These are phyloP conservation scores for Elephantulus edwardii DNA, from an alignment of 2,113 vertebrate species.

Conservation along the genomic window DNA sequence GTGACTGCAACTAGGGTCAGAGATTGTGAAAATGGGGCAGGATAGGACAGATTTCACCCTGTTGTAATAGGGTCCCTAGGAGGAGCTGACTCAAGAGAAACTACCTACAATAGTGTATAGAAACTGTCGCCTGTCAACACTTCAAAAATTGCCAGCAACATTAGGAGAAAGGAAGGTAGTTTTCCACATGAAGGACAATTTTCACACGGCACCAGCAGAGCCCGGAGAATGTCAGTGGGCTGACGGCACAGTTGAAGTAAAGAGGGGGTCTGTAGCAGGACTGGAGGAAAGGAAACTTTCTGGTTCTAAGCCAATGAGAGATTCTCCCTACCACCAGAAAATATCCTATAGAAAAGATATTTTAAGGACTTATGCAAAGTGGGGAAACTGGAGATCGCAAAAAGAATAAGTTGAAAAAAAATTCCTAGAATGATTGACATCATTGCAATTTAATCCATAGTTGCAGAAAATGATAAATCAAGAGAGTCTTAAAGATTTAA, in stretches of 20 bases:
- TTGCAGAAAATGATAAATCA: not conserved
- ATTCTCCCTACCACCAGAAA: not conserved
- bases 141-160: too few species aligned
- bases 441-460: not conserved
- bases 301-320: not conserved
- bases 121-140: too few species aligned
- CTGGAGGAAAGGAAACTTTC: rapidly evolving
- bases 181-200: not conserved
- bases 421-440: not conserved
- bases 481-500: conserved; percentile 38
- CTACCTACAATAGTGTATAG: too few species aligned
- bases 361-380: not conserved
- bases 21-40: too few species aligned
- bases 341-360: not conserved
- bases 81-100: too few species aligned
- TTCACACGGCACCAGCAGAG: rapidly evolving
- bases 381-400: not conserved
- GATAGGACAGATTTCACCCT: too few species aligned
- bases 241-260: rapidly evolving
- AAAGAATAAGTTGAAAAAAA: not conserved
- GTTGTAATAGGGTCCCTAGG: too few species aligned
- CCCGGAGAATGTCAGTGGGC: too few species aligned
- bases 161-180: not conserved
- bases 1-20: too few species aligned
- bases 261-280: rapidly evolving